Conservation (phyloP, 1,140 invertebrate genomes). For the Drosophila burlai region DNA sequence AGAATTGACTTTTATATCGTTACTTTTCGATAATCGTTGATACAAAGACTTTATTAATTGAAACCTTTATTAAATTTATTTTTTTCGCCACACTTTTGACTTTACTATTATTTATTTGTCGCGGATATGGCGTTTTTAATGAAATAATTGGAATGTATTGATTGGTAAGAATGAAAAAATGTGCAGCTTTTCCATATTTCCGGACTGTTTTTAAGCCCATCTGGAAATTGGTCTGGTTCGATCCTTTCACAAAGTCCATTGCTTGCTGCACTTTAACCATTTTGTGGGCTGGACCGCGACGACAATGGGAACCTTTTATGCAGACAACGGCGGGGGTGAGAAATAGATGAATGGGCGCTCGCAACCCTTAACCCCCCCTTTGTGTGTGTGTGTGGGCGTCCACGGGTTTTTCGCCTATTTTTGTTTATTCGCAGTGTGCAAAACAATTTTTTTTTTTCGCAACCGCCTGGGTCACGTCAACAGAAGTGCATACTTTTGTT, state of each 20-base stretch:
- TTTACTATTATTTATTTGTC: background rate
- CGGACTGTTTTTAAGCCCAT: constrained; percentile 17
- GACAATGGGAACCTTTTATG: constrained; percentile 45
- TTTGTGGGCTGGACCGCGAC: constrained; percentile 42
- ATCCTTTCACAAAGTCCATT: constrained; percentile 28
- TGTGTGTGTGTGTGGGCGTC: constrained; percentile 13
- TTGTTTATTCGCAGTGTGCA: constrained; percentile 44
- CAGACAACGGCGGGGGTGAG: constrained; percentile 26
- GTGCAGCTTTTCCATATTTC: constrained; percentile 7
- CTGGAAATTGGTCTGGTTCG: constrained; percentile 17
- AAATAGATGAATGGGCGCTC: constrained; percentile 57
- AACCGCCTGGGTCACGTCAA: constrained; percentile 66
- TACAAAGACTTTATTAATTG: no score
- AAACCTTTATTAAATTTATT: no score
- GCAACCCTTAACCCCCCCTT: constrained; percentile 39
- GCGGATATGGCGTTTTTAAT: constrained; percentile 12
- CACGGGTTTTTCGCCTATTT: constrained; percentile 38
- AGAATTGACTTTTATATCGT: no score
- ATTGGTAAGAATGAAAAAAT: constrained; percentile 6
- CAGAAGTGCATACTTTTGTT: constrained; percentile 72
- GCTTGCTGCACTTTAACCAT: constrained; percentile 44
- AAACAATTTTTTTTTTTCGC: constrained; percentile 30
- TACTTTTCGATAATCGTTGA: no score
- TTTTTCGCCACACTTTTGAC: background rate
- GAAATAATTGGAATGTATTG: constrained; percentile 24